phyloP scores from a whole-genome alignment of 2,888 invertebrate species.

The Diplazon laetatorius region DNA sequence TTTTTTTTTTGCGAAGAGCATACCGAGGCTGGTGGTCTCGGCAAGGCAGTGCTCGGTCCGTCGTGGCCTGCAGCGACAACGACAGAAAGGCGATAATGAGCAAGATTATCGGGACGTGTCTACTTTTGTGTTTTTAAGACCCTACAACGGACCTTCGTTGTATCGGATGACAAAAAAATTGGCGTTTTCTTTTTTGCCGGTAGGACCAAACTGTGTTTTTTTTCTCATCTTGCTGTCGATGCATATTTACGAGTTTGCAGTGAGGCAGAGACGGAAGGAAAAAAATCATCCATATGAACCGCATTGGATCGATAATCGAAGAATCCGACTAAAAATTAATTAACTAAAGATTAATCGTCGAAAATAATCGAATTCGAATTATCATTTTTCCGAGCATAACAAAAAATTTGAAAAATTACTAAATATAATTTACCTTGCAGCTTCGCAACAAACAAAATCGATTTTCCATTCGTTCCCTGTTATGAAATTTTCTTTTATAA shows the following conservation, averaged over 20 bases:
- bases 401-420: no score
- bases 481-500: no score
- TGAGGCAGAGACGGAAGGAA: not conserved
- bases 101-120: constrained; percentile 39
- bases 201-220: not conserved
- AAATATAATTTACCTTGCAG: no score
- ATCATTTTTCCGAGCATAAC: no score
- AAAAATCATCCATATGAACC: no score
- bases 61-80: constrained; percentile 24
- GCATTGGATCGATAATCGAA: no score
- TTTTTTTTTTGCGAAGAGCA: constrained; percentile 24
- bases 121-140: constrained; percentile 26
- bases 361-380: no score
- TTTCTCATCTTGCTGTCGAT: no score
- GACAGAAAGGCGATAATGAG: constrained; percentile 34
- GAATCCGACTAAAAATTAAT: no score
- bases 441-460: no score
- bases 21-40: constrained; percentile 37
- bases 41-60: not conserved
- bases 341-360: no score
- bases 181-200: not conserved
- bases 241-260: not conserved
- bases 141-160: not conserved
- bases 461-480: no score
- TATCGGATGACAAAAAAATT: not conserved